Evolutionary conservation across 2,113 vertebrate species (phyloP).

Genomic region (Jacana jacana): DNA sequence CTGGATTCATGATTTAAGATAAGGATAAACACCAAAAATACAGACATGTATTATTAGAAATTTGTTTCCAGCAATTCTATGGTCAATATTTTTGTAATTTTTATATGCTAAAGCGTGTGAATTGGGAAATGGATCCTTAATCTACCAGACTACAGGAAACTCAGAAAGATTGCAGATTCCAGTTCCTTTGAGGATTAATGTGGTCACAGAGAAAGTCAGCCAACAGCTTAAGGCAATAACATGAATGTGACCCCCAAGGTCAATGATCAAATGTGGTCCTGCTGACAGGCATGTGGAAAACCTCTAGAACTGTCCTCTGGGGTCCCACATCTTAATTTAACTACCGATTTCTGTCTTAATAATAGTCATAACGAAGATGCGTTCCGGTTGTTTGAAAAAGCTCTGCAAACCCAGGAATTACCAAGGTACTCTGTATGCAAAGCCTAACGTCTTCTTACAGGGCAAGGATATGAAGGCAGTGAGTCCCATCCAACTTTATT

Average conservation of each 20-base stretch:
- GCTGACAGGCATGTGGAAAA: not conserved
- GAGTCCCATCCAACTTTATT: not conserved
- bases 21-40: not conserved
- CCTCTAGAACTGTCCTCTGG: not conserved
- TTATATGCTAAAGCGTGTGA: too few species aligned
- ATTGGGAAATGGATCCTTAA: not conserved
- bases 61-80: not conserved
- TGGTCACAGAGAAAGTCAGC: not conserved
- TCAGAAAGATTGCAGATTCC: not conserved
- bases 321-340: not conserved
- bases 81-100: conserved; percentile 2
- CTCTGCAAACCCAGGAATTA: not conserved
- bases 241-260: not conserved
- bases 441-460: not conserved
- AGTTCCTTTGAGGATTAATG: rapidly evolving
- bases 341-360: not conserved
- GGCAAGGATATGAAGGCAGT: not conserved
- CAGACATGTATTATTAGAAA: not conserved
- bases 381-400: not conserved
- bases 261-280: not conserved
- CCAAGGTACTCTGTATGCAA: not conserved
- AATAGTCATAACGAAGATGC: not conserved
- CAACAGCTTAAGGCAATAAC: not conserved
- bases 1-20: not conserved
- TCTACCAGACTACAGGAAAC: not conserved